Percentiles rank a stretch among this genome's conserved stretches.
Evolutionary conservation across 2,113 vertebrate species (phyloP).

Genomic region (Dipodomys stephensi): DNA sequence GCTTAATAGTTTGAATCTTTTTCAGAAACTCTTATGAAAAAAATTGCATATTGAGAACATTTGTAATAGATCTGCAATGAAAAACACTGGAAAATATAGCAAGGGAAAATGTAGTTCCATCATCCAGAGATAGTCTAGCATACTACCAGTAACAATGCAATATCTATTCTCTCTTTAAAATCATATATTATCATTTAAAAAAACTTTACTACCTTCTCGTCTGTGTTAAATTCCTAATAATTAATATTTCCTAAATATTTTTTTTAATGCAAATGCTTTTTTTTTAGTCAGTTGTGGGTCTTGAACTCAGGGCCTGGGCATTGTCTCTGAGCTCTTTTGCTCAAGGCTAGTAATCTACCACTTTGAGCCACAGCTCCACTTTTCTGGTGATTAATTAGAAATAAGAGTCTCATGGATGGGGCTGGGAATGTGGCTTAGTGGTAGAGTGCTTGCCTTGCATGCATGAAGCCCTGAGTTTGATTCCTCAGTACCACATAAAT

Average conservation of each 20-base stretch:
- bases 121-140: background rate
- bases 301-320: background rate
- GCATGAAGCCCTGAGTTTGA: too few species aligned
- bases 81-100: constrained; percentile 7
- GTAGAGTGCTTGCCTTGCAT: too few species aligned
- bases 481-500: too few species aligned
- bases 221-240: too few species aligned
- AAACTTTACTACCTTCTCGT: too few species aligned
- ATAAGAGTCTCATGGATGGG: too few species aligned
- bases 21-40: constrained; percentile 24
- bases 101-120: background rate
- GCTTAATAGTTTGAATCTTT: constrained; percentile 58
- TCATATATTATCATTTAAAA: background rate
- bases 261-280: background rate
- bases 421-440: too few species aligned
- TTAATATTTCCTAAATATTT: too few species aligned
- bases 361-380: background rate
- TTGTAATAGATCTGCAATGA: background rate
- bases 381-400: too few species aligned
- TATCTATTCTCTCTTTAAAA: constrained; percentile 40
- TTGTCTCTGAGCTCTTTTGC: background rate
- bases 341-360: background rate
- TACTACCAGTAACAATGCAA: background rate
- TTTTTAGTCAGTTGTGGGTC: background rate
- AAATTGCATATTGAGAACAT: constrained; percentile 26